These are phyloP conservation scores for Ciconia nigra DNA, from an alignment of 2,797 vertebrate genomes.

Conservation along the genomic window DNA sequence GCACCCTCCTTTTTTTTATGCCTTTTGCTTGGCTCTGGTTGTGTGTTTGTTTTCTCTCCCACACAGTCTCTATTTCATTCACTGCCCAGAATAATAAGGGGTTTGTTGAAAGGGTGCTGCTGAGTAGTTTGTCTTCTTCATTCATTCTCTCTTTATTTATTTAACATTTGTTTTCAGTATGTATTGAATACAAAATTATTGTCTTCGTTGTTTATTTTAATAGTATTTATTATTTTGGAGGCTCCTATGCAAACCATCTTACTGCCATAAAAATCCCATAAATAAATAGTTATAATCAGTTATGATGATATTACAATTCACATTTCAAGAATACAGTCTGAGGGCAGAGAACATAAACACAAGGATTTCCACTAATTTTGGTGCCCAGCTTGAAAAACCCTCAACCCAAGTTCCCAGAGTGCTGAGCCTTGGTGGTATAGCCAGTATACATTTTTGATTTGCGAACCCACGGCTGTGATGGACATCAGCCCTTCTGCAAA, in stretches of 20 bases:
- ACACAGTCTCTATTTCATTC: conserved; percentile 33
- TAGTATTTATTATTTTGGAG: not conserved
- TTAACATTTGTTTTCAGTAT: not conserved
- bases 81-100: conserved; percentile 45
- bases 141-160: not conserved
- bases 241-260: not conserved
- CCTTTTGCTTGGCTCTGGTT: not conserved
- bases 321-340: not conserved
- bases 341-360: not conserved
- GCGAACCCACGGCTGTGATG: fast-evolving
- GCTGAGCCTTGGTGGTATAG: not conserved
- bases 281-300: not conserved
- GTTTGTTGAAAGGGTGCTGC: conserved; percentile 45
- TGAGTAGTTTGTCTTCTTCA: conserved; percentile 34
- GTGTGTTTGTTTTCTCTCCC: conserved; percentile 50
- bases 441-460: not conserved
- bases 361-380: not conserved
- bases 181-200: not conserved
- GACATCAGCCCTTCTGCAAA: not conserved
- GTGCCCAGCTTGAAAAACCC: not conserved
- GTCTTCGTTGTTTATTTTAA: not conserved
- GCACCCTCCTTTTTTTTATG: not conserved
- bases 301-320: not conserved
- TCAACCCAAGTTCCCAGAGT: not conserved
- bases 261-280: not conserved